These are phyloP conservation scores for Bryconaethiops microstoma DNA, from an alignment of 2,797 vertebrate species.

Conservation along the genomic window DNA sequence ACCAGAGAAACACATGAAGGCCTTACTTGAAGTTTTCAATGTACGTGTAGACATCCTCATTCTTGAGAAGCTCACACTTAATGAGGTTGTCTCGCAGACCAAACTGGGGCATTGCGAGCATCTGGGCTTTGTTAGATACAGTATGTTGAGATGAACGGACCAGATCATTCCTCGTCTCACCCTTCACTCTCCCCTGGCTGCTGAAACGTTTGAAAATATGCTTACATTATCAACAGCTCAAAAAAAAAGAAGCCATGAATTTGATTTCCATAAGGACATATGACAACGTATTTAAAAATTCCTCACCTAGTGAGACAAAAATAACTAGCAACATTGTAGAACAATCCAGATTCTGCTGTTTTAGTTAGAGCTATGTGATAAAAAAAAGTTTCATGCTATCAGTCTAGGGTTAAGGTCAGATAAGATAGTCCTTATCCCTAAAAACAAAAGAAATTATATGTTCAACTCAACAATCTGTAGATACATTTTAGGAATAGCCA, in stretches of 20 bases:
- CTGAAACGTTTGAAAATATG: slow-evolving; percentile 41
- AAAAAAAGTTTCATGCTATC: not conserved
- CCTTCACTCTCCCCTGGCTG: slow-evolving; percentile 76
- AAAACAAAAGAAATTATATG: not conserved
- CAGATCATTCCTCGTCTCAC: slow-evolving; percentile 81
- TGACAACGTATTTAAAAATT: not conserved
- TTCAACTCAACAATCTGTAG: not conserved
- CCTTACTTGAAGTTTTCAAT: slow-evolving; percentile 87
- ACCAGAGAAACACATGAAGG: not conserved
- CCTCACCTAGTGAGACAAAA: not conserved
- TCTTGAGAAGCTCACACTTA: slow-evolving; percentile 86
- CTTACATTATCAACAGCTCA: not conserved
- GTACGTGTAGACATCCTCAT: slow-evolving; percentile 86
- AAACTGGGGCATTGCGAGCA: slow-evolving; percentile 86
- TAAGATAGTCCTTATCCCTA: not conserved
- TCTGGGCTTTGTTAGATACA: slow-evolving; percentile 82
- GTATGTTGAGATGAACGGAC: slow-evolving; percentile 80
- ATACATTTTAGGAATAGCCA: not conserved
- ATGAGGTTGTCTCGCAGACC: slow-evolving; percentile 89
- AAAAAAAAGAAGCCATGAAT: not conserved
- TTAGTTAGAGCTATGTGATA: not conserved
- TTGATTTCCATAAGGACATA: not conserved
- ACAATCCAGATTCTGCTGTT: not conserved
- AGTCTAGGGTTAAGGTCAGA: not conserved
- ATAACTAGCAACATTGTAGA: not conserved